Conservation (phyloP, 2,113 vertebrate species). For the Paramormyrops kingsleyae region DNA sequence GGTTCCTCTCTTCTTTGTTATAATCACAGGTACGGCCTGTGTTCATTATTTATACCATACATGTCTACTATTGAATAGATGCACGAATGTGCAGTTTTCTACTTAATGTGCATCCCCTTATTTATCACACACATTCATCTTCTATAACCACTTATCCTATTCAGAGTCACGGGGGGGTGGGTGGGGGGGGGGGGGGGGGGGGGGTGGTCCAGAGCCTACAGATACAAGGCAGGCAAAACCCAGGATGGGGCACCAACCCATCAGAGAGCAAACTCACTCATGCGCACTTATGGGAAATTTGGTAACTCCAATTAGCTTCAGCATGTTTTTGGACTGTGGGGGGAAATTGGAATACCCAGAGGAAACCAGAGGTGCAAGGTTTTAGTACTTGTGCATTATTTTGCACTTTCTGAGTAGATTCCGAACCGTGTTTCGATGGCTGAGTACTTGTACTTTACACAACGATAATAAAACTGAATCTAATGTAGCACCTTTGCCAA, state of each 20-base stretch:
- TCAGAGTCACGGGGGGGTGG: no score
- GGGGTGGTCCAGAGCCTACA: no score
- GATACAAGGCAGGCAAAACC: no score
- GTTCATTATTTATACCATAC: not conserved
- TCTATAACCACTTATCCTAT: no score
- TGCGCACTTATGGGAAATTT: no score
- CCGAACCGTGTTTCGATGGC: not conserved
- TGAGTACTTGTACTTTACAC: not conserved
- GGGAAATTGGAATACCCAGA: no score
- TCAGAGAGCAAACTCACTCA: no score
- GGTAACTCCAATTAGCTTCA: no score
- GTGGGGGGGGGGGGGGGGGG: no score
- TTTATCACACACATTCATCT: no score
- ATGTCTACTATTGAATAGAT: not conserved
- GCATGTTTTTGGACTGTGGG: no score
- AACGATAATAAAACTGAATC: not conserved
- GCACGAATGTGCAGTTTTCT: not conserved
- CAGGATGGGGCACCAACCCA: no score
- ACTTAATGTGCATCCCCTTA: not conserved
- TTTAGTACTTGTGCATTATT: not conserved
- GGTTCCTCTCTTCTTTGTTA: not conserved
- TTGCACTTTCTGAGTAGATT: not conserved
- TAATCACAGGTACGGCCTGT: not conserved
- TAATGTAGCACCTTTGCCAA: not conserved
- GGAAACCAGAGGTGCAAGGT: not conserved